These are phyloP conservation scores for Brotula barbata DNA, from an alignment of 2,797 vertebrate genomes.

Conservation along the genomic window DNA sequence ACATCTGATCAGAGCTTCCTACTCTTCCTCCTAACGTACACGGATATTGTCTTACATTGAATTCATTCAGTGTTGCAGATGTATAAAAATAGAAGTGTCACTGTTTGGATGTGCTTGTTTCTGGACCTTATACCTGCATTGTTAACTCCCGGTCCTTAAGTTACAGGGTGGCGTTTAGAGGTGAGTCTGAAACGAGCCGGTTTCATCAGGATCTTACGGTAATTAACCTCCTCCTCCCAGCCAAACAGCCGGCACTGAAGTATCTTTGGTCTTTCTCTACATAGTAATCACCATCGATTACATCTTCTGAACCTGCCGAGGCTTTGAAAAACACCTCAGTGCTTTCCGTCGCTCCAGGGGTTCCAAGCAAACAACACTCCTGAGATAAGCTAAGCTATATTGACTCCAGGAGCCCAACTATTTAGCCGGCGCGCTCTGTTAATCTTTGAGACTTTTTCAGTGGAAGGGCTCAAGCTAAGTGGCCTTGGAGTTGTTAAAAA, in stretches of 20 bases:
- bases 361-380: conserved; percentile 42
- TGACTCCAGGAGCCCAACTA: conserved; percentile 45
- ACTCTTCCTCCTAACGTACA: too few species aligned
- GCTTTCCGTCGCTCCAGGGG: conserved; percentile 41
- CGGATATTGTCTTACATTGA: too few species aligned
- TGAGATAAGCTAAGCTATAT: conserved; percentile 62
- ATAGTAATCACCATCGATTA: conserved; percentile 43
- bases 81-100: too few species aligned
- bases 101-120: too few species aligned
- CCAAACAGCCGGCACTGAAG: conserved; percentile 18
- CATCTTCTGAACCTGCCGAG: conserved; percentile 15
- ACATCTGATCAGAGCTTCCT: too few species aligned
- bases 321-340: conserved; percentile 34
- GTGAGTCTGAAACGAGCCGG: conserved; percentile 20
- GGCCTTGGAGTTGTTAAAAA: conserved; percentile 60
- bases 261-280: conserved; percentile 42
- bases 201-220: not conserved
- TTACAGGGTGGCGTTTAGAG: conserved; percentile 11
- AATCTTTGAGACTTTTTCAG: conserved; percentile 57
- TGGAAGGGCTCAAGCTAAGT: conserved; percentile 50
- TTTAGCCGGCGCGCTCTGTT: conserved; percentile 49
- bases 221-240: conserved; percentile 11
- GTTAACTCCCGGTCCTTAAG: not conserved
- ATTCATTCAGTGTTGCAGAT: too few species aligned
- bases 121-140: too few species aligned